Percentiles rank a stretch among this genome's conserved stretches.
phyloP scores from a whole-genome alignment of 2,888 invertebrate species.

The Crocallis elinguaria region DNA sequence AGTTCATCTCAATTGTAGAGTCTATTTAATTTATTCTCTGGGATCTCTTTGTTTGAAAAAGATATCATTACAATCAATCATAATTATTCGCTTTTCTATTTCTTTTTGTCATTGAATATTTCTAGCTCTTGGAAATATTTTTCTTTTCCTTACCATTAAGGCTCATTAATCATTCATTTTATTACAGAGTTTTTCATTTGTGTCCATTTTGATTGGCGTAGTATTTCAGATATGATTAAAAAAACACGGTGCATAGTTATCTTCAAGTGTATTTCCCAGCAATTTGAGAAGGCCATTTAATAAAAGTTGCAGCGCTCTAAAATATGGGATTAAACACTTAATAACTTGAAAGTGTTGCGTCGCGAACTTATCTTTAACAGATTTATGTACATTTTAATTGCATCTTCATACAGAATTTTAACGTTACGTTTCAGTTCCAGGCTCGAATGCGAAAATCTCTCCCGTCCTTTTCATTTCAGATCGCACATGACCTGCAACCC shows the following conservation, averaged over 20 bases:
- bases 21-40: conserved; percentile 22
- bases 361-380: conserved; percentile 64
- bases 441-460: conserved; percentile 67
- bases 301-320: conserved; percentile 48
- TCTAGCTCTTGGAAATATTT: conserved; percentile 5
- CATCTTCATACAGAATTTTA: conserved; percentile 78
- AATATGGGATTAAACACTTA: conserved; percentile 60
- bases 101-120: conserved; percentile 22
- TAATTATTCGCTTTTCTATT: conserved; percentile 27
- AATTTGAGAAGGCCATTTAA: conserved; percentile 14
- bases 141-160: conserved; percentile 19
- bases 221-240: not conserved
- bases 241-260: not conserved
- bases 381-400: conserved; percentile 81
- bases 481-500: conserved; percentile 64
- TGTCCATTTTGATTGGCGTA: conserved; percentile 35
- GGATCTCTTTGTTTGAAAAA: conserved; percentile 20
- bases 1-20: conserved; percentile 30
- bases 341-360: conserved; percentile 59
- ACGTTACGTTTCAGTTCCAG: conserved; percentile 59
- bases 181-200: conserved; percentile 35
- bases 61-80: conserved; percentile 29
- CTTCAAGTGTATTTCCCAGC: not conserved
- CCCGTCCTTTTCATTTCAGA: conserved; percentile 67
- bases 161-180: conserved; percentile 26